These are phyloP conservation scores for Euura lappo DNA, from an alignment of 1,140 invertebrate species.

Conservation along the genomic window DNA sequence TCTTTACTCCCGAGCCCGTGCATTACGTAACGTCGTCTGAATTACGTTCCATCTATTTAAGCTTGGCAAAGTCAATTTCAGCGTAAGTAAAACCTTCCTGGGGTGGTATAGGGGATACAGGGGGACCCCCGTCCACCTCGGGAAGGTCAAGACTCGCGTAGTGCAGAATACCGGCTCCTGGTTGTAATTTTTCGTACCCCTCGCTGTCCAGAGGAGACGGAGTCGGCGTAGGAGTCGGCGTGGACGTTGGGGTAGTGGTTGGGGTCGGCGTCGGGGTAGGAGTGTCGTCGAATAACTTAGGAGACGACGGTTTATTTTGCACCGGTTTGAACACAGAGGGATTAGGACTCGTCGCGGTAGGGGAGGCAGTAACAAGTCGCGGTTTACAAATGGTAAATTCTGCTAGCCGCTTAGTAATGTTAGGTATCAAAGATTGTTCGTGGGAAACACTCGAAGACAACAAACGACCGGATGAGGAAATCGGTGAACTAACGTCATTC, in stretches of 20 bases:
- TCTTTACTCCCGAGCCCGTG: background rate
- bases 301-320: constrained; percentile 38
- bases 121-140: constrained; percentile 46
- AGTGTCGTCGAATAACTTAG: constrained; percentile 50
- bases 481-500: constrained; percentile 44
- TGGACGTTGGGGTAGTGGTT: constrained; percentile 52
- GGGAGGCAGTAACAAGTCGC: constrained; percentile 41
- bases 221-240: constrained; percentile 48
- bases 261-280: constrained; percentile 54
- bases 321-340: constrained; percentile 49
- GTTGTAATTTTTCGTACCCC: constrained; percentile 51
- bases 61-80: constrained; percentile 75
- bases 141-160: constrained; percentile 74
- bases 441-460: constrained; percentile 4
- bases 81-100: constrained; percentile 68
- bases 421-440: constrained; percentile 24
- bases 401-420: constrained; percentile 39
- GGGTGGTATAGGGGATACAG: constrained; percentile 52
- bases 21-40: background rate
- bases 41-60: constrained; percentile 53
- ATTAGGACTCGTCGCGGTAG: constrained; percentile 45
- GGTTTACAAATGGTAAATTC: constrained; percentile 44
- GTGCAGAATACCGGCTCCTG: constrained; percentile 59
- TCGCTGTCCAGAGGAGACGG: constrained; percentile 43
- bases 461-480: constrained; percentile 18